Conservation (phyloP, 1,140 invertebrate species). For the Ostrea edulis region DNA sequence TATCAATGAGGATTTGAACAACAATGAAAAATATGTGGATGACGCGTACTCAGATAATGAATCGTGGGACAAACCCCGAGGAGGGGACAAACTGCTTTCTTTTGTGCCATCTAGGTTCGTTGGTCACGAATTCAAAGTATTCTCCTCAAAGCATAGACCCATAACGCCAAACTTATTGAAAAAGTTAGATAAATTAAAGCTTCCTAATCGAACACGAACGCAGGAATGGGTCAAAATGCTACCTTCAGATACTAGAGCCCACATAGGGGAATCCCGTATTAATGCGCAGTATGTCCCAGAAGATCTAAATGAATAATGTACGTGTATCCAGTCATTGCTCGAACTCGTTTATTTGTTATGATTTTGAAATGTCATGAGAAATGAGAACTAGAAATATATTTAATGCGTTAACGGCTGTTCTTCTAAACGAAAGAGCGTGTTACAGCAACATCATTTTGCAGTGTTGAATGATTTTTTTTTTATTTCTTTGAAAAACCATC, state of each 20-base stretch:
- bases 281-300: constrained; percentile 26
- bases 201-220: constrained; percentile 24
- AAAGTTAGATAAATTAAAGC: constrained; percentile 37
- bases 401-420: no score
- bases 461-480: no score
- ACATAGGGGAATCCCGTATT: constrained; percentile 13
- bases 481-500: no score
- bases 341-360: background rate
- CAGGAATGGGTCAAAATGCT: constrained; percentile 34
- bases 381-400: background rate
- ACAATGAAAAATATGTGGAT: background rate
- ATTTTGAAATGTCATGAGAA: background rate
- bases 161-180: constrained; percentile 40
- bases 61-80: background rate
- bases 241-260: constrained; percentile 28
- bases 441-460: no score
- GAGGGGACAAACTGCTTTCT: background rate
- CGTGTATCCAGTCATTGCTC: background rate
- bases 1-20: constrained; percentile 34
- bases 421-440: no score
- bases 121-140: constrained; percentile 6
- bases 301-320: background rate
- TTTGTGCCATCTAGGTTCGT: constrained; percentile 6
- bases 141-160: background rate
- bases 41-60: constrained; percentile 16